A percentile compares a stretch with the other conserved stretches of the same genome.
phyloP scores from a whole-genome alignment of 2,113 vertebrate species.

The Lontra canadensis region DNA sequence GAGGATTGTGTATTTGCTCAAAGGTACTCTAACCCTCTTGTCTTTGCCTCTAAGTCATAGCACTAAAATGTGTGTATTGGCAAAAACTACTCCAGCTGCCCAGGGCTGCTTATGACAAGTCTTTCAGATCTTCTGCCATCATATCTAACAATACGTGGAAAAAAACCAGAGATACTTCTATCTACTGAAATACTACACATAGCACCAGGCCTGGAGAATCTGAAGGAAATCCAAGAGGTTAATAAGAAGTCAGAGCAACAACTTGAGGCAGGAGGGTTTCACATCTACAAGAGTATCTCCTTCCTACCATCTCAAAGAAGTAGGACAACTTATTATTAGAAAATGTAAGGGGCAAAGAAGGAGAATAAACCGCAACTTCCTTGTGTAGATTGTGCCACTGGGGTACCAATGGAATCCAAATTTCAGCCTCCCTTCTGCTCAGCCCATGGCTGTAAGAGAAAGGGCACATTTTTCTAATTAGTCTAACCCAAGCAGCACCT shows the following conservation, averaged over 20 bases:
- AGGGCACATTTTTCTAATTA: background rate
- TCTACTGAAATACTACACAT: conserved; percentile 36
- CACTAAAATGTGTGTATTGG: conserved; percentile 52
- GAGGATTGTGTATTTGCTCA: conserved; percentile 59
- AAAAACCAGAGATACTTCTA: background rate
- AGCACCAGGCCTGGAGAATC: background rate
- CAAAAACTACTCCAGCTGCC: conserved; percentile 39
- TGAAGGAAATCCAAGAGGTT: background rate
- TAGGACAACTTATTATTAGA: background rate
- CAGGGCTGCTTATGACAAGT: conserved; percentile 53
- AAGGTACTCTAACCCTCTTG: conserved; percentile 52
- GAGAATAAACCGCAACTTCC: background rate
- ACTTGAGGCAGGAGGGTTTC: background rate
- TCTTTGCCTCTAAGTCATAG: conserved; percentile 58
- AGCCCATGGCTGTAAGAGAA: background rate
- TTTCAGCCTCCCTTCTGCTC: background rate
- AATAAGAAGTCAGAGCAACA: background rate
- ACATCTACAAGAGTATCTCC: background rate
- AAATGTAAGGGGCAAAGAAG: background rate
- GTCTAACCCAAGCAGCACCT: background rate
- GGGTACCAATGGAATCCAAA: background rate
- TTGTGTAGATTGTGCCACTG: background rate
- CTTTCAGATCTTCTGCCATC: conserved; percentile 68
- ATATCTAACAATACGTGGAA: background rate
- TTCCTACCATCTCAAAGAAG: background rate